These are phyloP conservation scores for Pholis gunnellus DNA, from an alignment of 2,113 vertebrate species.

Conservation along the genomic window DNA sequence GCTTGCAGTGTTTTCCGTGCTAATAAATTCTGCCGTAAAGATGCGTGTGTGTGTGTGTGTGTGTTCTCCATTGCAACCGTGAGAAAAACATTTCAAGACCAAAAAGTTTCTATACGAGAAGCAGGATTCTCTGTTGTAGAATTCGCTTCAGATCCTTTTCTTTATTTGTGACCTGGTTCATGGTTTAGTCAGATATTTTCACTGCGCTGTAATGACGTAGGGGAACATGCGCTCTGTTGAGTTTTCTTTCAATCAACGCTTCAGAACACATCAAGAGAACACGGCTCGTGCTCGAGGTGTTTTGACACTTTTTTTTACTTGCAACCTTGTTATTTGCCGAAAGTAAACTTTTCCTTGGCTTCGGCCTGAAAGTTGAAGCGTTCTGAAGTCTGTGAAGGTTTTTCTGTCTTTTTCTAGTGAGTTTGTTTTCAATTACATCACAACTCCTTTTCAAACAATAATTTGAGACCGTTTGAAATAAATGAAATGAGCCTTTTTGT, in stretches of 20 bases:
- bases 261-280: constrained; percentile 20
- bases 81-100: not conserved
- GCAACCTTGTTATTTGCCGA: constrained; percentile 23
- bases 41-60: not conserved
- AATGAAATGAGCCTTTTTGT: not conserved
- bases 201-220: constrained; percentile 26
- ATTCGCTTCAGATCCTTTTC: not conserved
- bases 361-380: constrained; percentile 22
- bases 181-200: not conserved
- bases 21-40: constrained; percentile 21
- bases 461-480: not conserved
- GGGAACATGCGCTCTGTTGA: constrained; percentile 12
- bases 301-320: constrained; percentile 14
- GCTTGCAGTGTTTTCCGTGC: constrained; percentile 20
- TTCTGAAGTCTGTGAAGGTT: not conserved
- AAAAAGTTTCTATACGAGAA: not conserved
- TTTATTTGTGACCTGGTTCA: not conserved
- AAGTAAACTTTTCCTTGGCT: constrained; percentile 40
- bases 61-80: too few species aligned
- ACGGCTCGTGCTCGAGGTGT: constrained; percentile 29
- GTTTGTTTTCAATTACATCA: not conserved
- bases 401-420: not conserved
- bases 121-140: not conserved
- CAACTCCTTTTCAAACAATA: not conserved
- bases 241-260: constrained; percentile 35